Evolutionary conservation across 1,140 invertebrate genomes (phyloP), one percentile per base, ranked within the genome.

Genomic region (Agraylea sexmaculata): DNA sequence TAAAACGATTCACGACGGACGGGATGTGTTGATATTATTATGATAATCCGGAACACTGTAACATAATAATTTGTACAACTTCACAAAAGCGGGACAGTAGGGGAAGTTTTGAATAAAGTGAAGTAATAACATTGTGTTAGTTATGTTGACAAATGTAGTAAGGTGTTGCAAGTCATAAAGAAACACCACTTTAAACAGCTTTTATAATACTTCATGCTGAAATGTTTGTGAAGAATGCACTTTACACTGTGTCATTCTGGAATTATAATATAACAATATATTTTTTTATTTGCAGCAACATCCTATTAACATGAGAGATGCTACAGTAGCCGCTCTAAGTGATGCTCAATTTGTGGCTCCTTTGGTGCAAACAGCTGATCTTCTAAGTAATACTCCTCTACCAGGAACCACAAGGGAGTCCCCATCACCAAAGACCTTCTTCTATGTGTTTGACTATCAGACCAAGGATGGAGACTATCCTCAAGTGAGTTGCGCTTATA

Each of bases 371-470:
- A 83, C 83, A 1, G 84, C 82, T 0, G 84, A 88, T 54, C 66
- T 84, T 20, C 75, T 65, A 68, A 51, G 77, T 75, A 53, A 76
- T 66, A 77, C 69, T 13, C 64, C 66, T 2, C 56, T 58, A 1
- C 52, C 58, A 1, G 68, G 69, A 17, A 70, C 64, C 5, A 58
- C 64, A n/a, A 55, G 51, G 8, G 42, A 43, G 10, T 60, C 70
- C 29, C 69, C 77, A 1, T 53, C 60, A 45, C 58, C 59, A 0
- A 80, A 77, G 39, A 79, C 80, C 0, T 94, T 80, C 58, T 91
- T 93, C 60, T 93, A 91, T 59, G 86, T 93, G 2, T 93, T 92
- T 53, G 85, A 87, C 54, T 89, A 95, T 61, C 88, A 94, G 52
- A 87, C 85, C 1, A 88, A 84, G 51, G 84, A 91, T 43, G 86